These are phyloP conservation scores for Phalangium opilio DNA, from an alignment of 2,888 invertebrate species.

Conservation along the genomic window DNA sequence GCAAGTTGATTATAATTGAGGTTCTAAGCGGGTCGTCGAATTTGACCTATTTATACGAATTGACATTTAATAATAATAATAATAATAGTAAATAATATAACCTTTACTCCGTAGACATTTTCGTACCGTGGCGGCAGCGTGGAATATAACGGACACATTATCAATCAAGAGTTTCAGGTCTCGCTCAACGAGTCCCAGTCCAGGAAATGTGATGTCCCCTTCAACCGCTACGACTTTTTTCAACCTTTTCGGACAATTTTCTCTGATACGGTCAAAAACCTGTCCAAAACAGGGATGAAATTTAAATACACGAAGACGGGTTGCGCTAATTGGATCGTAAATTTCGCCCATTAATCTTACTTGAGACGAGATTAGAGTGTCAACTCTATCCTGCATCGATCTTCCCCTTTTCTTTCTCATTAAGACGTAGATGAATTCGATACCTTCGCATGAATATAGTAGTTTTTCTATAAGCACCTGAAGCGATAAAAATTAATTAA, in stretches of 20 bases:
- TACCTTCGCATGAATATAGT: conserved; percentile 56
- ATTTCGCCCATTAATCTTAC: conserved; percentile 36
- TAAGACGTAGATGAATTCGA: conserved; percentile 59
- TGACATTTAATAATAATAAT: too few species aligned
- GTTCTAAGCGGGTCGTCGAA: conserved; percentile 36
- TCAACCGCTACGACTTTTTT: conserved; percentile 26
- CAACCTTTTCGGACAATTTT: conserved; percentile 22
- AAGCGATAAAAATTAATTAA: background rate
- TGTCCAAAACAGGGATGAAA: background rate
- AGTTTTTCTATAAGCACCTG: conserved; percentile 66
- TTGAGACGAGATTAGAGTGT: conserved; percentile 54
- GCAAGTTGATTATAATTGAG: too few species aligned
- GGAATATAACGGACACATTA: conserved; percentile 35
- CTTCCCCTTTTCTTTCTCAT: conserved; percentile 55
- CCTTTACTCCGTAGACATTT: too few species aligned
- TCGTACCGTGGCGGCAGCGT: conserved; percentile 39
- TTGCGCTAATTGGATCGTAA: too few species aligned
- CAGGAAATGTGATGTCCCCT: conserved; percentile 35
- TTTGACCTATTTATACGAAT: conserved; percentile 23
- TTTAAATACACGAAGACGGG: too few species aligned
- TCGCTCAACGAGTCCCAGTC: conserved; percentile 32
- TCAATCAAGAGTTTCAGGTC: conserved; percentile 29
- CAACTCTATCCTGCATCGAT: conserved; percentile 46
- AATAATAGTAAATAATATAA: too few species aligned
- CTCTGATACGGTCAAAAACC: conserved; percentile 16